Base-by-base conservation (phyloP, 2,888 invertebrate species). In the Polietes domitor region DNA sequence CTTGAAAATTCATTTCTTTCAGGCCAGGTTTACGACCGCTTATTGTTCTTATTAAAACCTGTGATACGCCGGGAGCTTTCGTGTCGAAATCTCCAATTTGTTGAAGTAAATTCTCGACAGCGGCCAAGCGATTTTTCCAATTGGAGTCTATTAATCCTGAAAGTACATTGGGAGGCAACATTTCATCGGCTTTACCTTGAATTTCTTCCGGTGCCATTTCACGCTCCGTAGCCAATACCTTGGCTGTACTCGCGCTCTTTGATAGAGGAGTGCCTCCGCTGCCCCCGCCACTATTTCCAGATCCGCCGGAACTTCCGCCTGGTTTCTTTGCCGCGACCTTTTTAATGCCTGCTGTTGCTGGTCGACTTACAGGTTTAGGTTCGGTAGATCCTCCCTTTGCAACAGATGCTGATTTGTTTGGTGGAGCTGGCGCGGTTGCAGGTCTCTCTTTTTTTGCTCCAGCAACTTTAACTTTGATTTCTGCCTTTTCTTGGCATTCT, bases 401-500 rank as follows among this genome's bases (percentile, higher is more conserved):
- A 12, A 53, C 24, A 83, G 86, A 87, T 85, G 92, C 89, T 21
- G 7, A 84, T 7, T 65, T 65, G 21, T 4, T 65, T 0, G 61
- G 15, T 0, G 86, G 55, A n/a, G 86, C 21, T 0, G 92, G 92
- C 1, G 92, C 92, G 10, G 92, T 91, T 2, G 89, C 89, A 1
- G 92, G 92, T 0, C 92, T 90, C 15, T 90, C 87, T 70, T 96
- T 96, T 87, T 95, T 94, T 0, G 93, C 93, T 0, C 94, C 94
- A 0, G 94, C 92, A 15, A 95, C 92, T 92, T 96, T 97, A 3
- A 96, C 95, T 86, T 95, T 93, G 79, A 98, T 96, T 72, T 97
- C 97, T 43, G 98, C 98, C 92, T 98, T 98, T 72, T 99, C 98
- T 87, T 96, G 96, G 89, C 95, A 97, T 91, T 99, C 99, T 92